Evolutionary conservation across 2,888 invertebrate genomes (phyloP).

Genomic region (Smittia aterrima): DNA sequence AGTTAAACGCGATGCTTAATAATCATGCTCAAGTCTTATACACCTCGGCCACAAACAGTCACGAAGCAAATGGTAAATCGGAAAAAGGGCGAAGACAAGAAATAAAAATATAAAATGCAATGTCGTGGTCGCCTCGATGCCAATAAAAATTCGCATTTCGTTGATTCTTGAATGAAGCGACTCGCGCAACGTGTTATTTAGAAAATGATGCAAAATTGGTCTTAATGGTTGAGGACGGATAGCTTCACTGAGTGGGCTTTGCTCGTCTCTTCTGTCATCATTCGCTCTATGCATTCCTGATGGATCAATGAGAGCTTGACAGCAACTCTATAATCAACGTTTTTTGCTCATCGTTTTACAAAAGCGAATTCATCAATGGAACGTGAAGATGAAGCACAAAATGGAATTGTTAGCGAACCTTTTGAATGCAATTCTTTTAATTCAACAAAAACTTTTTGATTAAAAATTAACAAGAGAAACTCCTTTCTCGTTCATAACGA

Average conservation of each 20-base stretch:
- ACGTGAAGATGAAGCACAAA: not conserved
- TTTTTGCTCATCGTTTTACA: not conserved
- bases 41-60: not conserved
- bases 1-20: conserved; percentile 28
- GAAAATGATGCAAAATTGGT: not conserved
- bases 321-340: not conserved
- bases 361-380: not conserved
- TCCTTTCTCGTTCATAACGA: too few species aligned
- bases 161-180: not conserved
- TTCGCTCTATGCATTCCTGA: not conserved
- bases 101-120: not conserved
- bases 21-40: conserved; percentile 1
- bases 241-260: not conserved
- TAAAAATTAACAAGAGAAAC: too few species aligned
- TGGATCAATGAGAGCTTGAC: not conserved
- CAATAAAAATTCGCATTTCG: not conserved
- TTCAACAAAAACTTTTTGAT: not conserved
- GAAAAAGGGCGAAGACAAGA: not conserved
- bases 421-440: not conserved
- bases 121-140: not conserved
- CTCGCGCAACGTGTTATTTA: not conserved
- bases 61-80: not conserved
- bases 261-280: not conserved
- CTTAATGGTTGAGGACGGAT: not conserved
- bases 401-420: not conserved